These are phyloP conservation scores for Aproaerema taeniolella DNA, from an alignment of 2,888 invertebrate genomes.

Conservation along the genomic window DNA sequence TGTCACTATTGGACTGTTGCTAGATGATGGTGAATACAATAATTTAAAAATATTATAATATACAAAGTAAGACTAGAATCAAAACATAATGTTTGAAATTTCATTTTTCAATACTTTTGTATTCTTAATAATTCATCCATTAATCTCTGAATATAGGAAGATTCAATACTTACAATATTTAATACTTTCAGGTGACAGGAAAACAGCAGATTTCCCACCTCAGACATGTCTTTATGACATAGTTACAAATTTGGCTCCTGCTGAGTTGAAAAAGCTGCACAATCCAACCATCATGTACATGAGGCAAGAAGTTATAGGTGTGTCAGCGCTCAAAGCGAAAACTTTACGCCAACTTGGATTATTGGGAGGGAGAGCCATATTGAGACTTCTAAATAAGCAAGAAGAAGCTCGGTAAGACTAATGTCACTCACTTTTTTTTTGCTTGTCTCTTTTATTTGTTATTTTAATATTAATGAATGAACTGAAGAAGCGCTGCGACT, in stretches of 20 bases:
- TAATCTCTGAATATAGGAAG: too few relatives aligned
- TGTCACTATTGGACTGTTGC: constrained; percentile 85
- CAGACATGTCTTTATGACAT: constrained; percentile 55
- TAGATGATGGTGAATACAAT: constrained; percentile 89
- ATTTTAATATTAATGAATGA: too few relatives aligned
- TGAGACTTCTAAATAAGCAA: constrained; percentile 82
- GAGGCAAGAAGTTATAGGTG: constrained; percentile 87
- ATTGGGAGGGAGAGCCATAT: constrained; percentile 85
- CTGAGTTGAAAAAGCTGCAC: constrained; percentile 59
- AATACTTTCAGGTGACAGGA: constrained; percentile 62
- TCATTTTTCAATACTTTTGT: too few relatives aligned
- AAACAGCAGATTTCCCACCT: constrained; percentile 60
- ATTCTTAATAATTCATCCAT: too few relatives aligned
- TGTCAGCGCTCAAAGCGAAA: constrained; percentile 79
- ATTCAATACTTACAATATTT: too few relatives aligned
- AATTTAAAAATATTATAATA: too few relatives aligned
- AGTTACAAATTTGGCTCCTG: constrained; percentile 69
- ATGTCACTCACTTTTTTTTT: too few relatives aligned
- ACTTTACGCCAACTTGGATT: constrained; percentile 88
- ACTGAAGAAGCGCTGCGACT: too few relatives aligned
- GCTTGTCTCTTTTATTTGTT: too few relatives aligned
- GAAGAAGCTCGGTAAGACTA: constrained; percentile 77
- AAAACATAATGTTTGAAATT: too few relatives aligned
- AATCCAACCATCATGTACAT: constrained; percentile 87
- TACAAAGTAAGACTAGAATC: too few relatives aligned